These are phyloP conservation scores for Apostichopus californicus DNA, from an alignment of 35 echinoderm and acorn worm genomes.

Conservation along the genomic window DNA sequence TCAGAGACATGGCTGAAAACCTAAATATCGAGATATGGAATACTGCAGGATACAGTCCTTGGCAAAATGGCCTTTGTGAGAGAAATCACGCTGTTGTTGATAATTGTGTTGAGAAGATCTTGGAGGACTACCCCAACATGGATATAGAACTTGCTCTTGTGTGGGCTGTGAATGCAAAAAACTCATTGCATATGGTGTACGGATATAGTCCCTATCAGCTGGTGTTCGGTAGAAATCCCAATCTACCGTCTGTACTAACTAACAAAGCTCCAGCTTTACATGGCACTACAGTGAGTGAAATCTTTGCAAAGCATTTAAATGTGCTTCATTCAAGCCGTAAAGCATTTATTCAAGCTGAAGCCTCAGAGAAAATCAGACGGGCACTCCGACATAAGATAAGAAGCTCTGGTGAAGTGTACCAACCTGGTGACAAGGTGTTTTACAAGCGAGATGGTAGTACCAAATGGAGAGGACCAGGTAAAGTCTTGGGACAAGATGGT, in stretches of 20 bases:
- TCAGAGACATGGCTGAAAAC: too few relatives aligned
- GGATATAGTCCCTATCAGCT: conserved; percentile 50
- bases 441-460: too few relatives aligned
- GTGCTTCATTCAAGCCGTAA: conserved; percentile 27
- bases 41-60: too few relatives aligned
- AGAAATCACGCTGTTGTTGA: too few relatives aligned
- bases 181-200: conserved; percentile 30
- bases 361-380: conserved; percentile 39
- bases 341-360: conserved; percentile 47
- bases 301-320: conserved; percentile 51
- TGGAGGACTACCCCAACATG: conserved; percentile 19
- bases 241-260: conserved; percentile 43
- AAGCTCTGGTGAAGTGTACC: too few relatives aligned
- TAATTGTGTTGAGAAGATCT: not conserved
- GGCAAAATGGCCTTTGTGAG: too few relatives aligned
- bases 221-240: conserved; percentile 50
- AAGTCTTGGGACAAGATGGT: too few relatives aligned
- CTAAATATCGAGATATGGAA: too few relatives aligned
- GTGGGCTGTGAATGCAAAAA: conserved; percentile 51
- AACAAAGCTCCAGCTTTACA: conserved; percentile 35
- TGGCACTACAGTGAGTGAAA: conserved; percentile 28
- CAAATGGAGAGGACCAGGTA: too few relatives aligned
- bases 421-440: too few relatives aligned
- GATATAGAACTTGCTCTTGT: conserved; percentile 7
- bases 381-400: too few relatives aligned